phyloP scores from a whole-genome alignment of 2,113 vertebrate species.

The Corvus cornix region DNA sequence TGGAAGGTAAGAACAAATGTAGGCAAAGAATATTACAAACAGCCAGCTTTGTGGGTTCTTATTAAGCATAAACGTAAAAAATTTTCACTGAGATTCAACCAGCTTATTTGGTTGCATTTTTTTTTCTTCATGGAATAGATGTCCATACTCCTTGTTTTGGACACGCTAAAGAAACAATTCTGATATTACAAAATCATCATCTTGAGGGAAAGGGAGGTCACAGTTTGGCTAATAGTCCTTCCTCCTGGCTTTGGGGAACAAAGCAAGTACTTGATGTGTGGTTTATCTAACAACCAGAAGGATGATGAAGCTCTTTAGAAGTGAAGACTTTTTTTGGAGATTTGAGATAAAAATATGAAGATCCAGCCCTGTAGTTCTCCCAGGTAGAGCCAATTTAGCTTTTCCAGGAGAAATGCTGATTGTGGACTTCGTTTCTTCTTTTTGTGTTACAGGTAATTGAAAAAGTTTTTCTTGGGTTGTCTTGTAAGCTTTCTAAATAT shows the following conservation, averaged over 20 bases:
- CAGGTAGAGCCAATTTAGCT: not conserved
- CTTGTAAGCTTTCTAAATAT: not conserved
- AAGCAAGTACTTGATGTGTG: not conserved
- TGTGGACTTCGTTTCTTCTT: not conserved
- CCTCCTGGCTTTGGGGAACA: not conserved
- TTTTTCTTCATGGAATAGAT: not conserved
- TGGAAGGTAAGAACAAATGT: not conserved
- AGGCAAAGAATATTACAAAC: not conserved
- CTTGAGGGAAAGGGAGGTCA: not conserved
- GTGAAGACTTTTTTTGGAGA: not conserved
- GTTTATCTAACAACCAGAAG: not conserved
- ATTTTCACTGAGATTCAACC: not conserved
- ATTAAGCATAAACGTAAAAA: not conserved
- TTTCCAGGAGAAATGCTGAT: not conserved
- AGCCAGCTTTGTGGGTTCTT: not conserved
- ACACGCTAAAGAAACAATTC: not conserved
- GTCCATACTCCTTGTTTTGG: not conserved
- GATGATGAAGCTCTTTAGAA: not conserved
- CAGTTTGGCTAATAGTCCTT: not conserved
- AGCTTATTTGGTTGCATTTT: not conserved
- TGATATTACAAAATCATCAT: not conserved
- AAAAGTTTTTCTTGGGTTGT: not conserved
- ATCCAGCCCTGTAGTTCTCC: not conserved
- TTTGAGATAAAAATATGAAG: not conserved
- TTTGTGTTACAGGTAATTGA: not conserved